phyloP scores from a whole-genome alignment of 2,888 invertebrate species.

The Stenichneumon culpator region DNA sequence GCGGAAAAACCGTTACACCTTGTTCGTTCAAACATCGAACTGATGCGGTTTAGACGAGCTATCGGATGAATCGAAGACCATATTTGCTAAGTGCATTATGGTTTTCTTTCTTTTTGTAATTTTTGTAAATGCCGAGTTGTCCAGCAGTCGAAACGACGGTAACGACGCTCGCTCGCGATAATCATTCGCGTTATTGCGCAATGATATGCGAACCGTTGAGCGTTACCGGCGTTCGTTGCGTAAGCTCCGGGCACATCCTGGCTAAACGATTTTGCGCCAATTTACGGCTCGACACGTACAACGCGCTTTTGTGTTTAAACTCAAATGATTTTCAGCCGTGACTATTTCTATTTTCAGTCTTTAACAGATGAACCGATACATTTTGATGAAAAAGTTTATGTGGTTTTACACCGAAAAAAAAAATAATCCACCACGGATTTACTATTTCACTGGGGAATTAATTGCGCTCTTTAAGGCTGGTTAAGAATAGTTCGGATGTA shows the following conservation, averaged over 20 bases:
- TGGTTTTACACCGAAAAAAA: too few relatives aligned
- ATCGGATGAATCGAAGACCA: background rate
- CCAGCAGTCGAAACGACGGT: constrained; percentile 15
- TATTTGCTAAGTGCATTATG: constrained; percentile 9
- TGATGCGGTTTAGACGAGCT: background rate
- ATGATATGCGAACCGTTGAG: constrained; percentile 79
- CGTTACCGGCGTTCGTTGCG: constrained; percentile 76
- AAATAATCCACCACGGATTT: too few relatives aligned
- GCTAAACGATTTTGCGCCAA: constrained; percentile 82
- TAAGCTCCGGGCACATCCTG: constrained; percentile 82
- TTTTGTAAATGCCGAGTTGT: background rate
- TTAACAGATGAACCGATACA: background rate
- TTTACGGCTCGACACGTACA: constrained; percentile 77
- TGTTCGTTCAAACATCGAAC: background rate
- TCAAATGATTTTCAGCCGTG: constrained; percentile 8
- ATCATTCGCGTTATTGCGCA: constrained; percentile 79
- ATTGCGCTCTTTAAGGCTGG: too few relatives aligned
- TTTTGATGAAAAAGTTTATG: background rate
- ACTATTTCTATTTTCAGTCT: constrained; percentile 23
- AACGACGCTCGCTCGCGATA: constrained; percentile 73
- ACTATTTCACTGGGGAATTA: too few relatives aligned
- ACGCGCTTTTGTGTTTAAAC: constrained; percentile 26
- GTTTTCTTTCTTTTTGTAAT: background rate
- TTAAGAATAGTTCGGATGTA: background rate
- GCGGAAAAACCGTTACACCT: background rate